Conservation (phyloP, 1,140 invertebrate genomes). For the Elysia chlorotica region DNA sequence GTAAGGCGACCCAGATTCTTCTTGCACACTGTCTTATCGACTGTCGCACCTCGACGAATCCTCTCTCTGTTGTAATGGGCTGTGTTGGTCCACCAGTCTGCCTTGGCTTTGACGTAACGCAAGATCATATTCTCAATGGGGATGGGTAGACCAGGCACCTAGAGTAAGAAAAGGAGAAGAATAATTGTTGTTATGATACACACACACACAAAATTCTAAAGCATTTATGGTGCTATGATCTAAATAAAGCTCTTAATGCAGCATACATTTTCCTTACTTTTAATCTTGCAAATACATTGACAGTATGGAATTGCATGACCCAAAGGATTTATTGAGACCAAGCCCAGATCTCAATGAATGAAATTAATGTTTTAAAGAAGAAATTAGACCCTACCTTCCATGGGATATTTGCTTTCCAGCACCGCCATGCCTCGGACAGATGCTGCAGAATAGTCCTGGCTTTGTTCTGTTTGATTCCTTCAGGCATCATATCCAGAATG, state of each 20-base stretch:
- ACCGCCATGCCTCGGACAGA: conserved; percentile 98
- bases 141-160: conserved; percentile 93
- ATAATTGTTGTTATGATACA: too few species aligned
- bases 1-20: conserved; percentile 98
- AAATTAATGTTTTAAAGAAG: too few species aligned
- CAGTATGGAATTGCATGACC: too few species aligned
- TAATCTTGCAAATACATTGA: too few species aligned
- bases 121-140: conserved; percentile 99
- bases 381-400: conserved; percentile 86
- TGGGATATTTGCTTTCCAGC: conserved; percentile 99
- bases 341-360: too few species aligned
- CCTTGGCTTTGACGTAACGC: conserved; percentile 99
- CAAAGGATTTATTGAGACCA: too few species aligned
- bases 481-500: conserved; percentile 99
- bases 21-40: conserved; percentile 99
- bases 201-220: too few species aligned
- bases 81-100: conserved; percentile 99
- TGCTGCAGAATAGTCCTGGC: conserved; percentile 98
- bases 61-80: conserved; percentile 99
- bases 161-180: too few species aligned
- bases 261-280: too few species aligned
- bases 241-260: too few species aligned
- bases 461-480: conserved; percentile 99
- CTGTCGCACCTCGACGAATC: conserved; percentile 66
- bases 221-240: too few species aligned